phyloP scores from a whole-genome alignment of 2,888 invertebrate species.

The Lordiphosa fenestrarum region DNA sequence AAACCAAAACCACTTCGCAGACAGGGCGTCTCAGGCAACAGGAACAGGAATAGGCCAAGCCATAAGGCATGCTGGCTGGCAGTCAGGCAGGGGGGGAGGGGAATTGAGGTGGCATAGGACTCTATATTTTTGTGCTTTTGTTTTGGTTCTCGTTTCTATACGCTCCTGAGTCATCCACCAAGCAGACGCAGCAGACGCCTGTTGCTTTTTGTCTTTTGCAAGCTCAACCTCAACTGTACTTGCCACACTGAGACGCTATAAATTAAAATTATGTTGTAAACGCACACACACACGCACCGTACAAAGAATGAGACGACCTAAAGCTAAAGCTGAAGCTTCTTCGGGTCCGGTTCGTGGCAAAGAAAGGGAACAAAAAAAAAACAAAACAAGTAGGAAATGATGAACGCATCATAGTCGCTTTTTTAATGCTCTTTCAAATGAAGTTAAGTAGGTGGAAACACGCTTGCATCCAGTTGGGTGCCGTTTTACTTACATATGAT shows the following conservation, averaged over 20 bases:
- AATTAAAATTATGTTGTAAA: constrained; percentile 73
- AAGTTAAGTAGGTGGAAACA: too few species aligned
- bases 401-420: not conserved
- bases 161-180: constrained; percentile 32
- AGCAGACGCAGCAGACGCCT: constrained; percentile 22
- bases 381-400: constrained; percentile 8
- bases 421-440: not conserved
- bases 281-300: constrained; percentile 19
- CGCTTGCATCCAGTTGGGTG: too few species aligned
- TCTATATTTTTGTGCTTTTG: constrained; percentile 67
- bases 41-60: constrained; percentile 2
- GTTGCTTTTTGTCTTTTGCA: constrained; percentile 19
- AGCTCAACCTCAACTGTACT: constrained; percentile 63
- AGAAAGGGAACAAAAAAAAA: constrained; percentile 19
- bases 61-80: too few species aligned
- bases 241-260: constrained; percentile 53
- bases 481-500: too few species aligned
- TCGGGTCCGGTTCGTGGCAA: constrained; percentile 29
- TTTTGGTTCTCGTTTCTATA: constrained; percentile 66
- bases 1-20: constrained; percentile 18
- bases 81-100: not conserved
- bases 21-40: constrained; percentile 28
- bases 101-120: not conserved
- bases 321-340: constrained; percentile 10
- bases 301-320: constrained; percentile 16